These are phyloP conservation scores for Martes martes DNA, from an alignment of 2,113 vertebrate species.

Conservation along the genomic window DNA sequence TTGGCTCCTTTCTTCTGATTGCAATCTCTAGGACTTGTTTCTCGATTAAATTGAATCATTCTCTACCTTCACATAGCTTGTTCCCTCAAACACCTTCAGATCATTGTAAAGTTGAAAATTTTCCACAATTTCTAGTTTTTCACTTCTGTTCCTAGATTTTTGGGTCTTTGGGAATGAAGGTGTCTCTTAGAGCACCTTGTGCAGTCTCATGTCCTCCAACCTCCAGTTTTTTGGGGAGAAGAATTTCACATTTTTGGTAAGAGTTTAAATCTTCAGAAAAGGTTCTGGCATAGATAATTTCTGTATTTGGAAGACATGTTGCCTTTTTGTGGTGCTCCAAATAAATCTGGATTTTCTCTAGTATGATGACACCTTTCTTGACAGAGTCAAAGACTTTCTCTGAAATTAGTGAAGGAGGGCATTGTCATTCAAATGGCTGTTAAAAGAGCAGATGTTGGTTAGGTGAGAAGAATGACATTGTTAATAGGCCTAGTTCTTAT, in stretches of 20 bases:
- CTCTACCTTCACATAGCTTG: neutral
- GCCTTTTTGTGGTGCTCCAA: neutral
- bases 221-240: neutral
- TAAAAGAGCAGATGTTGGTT: neutral
- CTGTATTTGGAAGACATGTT: neutral
- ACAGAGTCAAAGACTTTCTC: neutral
- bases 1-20: neutral
- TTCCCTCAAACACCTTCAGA: neutral
- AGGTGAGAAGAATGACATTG: neutral
- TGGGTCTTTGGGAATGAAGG: neutral
- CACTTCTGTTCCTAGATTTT: neutral
- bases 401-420: neutral
- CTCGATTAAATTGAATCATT: neutral
- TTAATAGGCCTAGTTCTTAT: neutral
- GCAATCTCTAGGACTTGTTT: neutral
- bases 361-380: neutral
- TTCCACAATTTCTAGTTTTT: neutral
- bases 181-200: neutral
- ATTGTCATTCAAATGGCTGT: neutral
- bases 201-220: neutral
- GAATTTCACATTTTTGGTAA: neutral
- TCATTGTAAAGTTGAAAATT: neutral
- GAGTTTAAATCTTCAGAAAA: neutral
- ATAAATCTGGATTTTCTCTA: neutral
- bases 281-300: neutral